Evolutionary conservation across 2,797 vertebrate genomes (phyloP), one percentile per base, ranked within the genome.

Genomic region (Dendrocincla tyrannina): DNA sequence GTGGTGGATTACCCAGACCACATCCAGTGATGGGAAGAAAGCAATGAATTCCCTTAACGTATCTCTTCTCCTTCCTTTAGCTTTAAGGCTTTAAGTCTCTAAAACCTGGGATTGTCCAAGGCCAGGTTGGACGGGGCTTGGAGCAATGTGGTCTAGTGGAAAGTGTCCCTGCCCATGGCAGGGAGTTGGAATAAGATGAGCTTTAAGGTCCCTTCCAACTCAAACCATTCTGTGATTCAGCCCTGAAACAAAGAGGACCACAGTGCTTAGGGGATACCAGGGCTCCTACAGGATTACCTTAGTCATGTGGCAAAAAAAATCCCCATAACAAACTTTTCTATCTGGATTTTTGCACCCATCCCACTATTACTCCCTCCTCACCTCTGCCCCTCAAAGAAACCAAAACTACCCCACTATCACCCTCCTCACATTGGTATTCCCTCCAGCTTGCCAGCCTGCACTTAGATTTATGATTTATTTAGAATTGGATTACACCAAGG

Each of bases 391-490:
- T 47, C 85, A 41, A 42, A 77, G 63, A 79, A 91, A 95, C 90
- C 53, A 76, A 87, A 96, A 70, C 74, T 85, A 50, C 72, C 69
- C 84, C 62, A 32, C 80, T 58, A 20, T 59, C 81, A 47, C 91
- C 58, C 5, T 35, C 59, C 73, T 91, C 24, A 2, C 89, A 96
- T 97, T 95, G 95, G 80, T 97, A 97, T 98, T 97, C 96, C 91
- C 82, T 62, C 42, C 66, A 89, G 75, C 33, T 89, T 96, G 88
- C 90, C 94, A 95, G 86, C 41, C 94, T 85, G 56, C 76, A 42
- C 96, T 97, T 94, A 97, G 97, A 97, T 97, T 97, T 97, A 97
- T 98, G 97, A 98, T 98, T 98, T 98, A 98, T 98, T 98, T 98
- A 97, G 97, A 94, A 97, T 13, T 95, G 95, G 97, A 97, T 98